A percentile compares a stretch with the other conserved stretches of the same genome.
These are phyloP conservation scores for Oreochromis grahami DNA, from an alignment of 2,797 vertebrate genomes.

Conservation along the genomic window DNA sequence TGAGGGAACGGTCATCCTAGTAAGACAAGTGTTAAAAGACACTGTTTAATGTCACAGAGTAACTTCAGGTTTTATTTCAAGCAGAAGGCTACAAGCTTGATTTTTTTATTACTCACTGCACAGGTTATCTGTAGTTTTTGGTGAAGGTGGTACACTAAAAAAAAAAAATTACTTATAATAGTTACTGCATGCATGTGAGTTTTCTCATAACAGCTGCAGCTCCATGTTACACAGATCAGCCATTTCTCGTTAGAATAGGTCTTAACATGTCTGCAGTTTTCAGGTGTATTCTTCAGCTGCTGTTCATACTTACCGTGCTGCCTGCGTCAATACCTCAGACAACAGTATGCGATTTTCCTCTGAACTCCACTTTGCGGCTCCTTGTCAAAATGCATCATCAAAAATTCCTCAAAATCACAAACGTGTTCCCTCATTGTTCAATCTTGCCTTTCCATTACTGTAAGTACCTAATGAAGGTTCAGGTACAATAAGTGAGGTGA, in stretches of 20 bases:
- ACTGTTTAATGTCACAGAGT: background rate
- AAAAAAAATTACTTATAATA: background rate
- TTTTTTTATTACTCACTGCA: background rate
- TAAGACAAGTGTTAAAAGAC: background rate
- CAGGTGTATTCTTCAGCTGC: background rate
- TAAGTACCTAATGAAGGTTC: background rate
- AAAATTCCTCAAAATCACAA: background rate
- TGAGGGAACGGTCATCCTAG: constrained; percentile 97
- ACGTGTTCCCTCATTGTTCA: background rate
- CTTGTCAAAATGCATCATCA: background rate
- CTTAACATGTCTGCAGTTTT: background rate
- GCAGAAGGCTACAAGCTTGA: background rate
- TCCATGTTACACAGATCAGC: background rate
- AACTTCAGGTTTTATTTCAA: background rate
- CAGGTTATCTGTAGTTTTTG: background rate
- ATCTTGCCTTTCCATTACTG: background rate
- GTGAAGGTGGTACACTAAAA: background rate
- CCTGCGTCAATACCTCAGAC: background rate
- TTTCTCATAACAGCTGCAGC: background rate
- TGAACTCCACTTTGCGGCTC: background rate
- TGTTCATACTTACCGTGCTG: background rate
- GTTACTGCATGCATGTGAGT: background rate
- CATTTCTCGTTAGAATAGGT: fast-evolving
- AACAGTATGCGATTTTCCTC: background rate
- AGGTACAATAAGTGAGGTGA: background rate